Evolutionary conservation across 64 coral and sea anemone genomes (phyloP).

Genomic region (Stylophora pistillata): DNA sequence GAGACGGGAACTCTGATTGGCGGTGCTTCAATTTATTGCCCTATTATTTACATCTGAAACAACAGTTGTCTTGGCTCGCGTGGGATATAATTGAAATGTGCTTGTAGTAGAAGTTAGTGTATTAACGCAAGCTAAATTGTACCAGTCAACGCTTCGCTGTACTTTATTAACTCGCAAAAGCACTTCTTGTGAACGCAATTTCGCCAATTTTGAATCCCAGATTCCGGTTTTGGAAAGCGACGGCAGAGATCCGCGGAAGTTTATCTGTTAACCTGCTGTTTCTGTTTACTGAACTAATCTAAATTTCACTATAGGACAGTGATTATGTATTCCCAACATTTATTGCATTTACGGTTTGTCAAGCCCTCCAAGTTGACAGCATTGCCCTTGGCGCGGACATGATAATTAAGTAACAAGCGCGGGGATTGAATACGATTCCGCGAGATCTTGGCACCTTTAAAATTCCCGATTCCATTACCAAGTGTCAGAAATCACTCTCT

Average conservation of each 20-base stretch:
- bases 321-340: slow-evolving; percentile 92
- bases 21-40: slow-evolving; percentile 68
- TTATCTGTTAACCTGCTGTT: slow-evolving; percentile 57
- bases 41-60: slow-evolving; percentile 71
- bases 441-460: slow-evolving; percentile 33
- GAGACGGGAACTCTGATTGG: slow-evolving; percentile 48
- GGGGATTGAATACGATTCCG: slow-evolving; percentile 23
- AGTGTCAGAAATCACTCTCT: slow-evolving; percentile 9
- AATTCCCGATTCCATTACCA: slow-evolving; percentile 36
- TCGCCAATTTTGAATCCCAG: slow-evolving; percentile 30
- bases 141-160: slow-evolving; percentile 5
- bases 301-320: slow-evolving; percentile 76
- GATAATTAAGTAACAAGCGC: slow-evolving; percentile 81
- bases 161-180: slow-evolving; percentile 24
- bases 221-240: slow-evolving; percentile 66
- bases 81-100: slow-evolving; percentile 47
- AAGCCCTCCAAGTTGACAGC: slow-evolving; percentile 72
- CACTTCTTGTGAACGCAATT: not conserved
- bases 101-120: slow-evolving; percentile 34
- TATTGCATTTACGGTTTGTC: slow-evolving; percentile 79
- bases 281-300: slow-evolving; percentile 97
- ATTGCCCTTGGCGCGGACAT: slow-evolving; percentile 50
- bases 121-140: not conserved
- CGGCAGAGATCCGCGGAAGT: slow-evolving; percentile 55
- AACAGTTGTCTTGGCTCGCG: slow-evolving; percentile 59